Percentiles rank a stretch among this genome's conserved stretches.
These are phyloP conservation scores for Hirtodrosophila cameraria DNA, from an alignment of 2,888 invertebrate genomes.

Conservation along the genomic window DNA sequence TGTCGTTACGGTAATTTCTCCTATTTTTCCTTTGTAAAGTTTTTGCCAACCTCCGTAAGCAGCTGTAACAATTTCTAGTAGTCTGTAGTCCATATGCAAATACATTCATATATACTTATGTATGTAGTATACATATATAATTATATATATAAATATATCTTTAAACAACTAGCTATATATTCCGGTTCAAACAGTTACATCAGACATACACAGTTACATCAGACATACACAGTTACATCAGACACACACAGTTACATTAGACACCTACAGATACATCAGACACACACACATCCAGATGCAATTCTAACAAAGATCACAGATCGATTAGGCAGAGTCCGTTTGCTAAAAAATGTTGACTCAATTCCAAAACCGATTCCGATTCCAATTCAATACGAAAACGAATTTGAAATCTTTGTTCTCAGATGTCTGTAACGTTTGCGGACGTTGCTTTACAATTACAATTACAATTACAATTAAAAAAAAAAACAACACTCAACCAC, in stretches of 20 bases:
- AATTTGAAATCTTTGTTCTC: constrained; percentile 74
- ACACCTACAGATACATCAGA: constrained; percentile 18
- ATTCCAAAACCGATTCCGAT: constrained; percentile 6
- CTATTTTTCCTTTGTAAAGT: constrained; percentile 57
- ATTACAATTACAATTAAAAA: constrained; percentile 30
- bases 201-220: constrained; percentile 19
- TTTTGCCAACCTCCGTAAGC: constrained; percentile 41
- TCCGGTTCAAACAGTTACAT: constrained; percentile 47
- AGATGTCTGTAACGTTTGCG: constrained; percentile 71
- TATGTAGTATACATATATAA: constrained; percentile 56
- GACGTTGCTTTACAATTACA: constrained; percentile 43
- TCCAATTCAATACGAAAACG: constrained; percentile 14
- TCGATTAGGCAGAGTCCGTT: constrained; percentile 22
- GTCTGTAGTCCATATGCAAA: constrained; percentile 71
- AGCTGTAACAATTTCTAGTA: constrained; percentile 66
- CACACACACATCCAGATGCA: constrained; percentile 15
- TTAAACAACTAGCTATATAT: constrained; percentile 72
- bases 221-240: constrained; percentile 1
- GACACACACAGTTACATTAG: constrained; percentile 21
- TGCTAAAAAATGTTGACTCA: constrained; percentile 9
- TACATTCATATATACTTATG: constrained; percentile 69
- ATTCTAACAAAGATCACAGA: constrained; percentile 19
- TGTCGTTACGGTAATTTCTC: constrained; percentile 42
- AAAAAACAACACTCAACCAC: constrained; percentile 13
- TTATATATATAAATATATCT: constrained; percentile 56